These are phyloP conservation scores for Odontocolon sp. DNA, from an alignment of 2,888 invertebrate genomes.

Conservation along the genomic window DNA sequence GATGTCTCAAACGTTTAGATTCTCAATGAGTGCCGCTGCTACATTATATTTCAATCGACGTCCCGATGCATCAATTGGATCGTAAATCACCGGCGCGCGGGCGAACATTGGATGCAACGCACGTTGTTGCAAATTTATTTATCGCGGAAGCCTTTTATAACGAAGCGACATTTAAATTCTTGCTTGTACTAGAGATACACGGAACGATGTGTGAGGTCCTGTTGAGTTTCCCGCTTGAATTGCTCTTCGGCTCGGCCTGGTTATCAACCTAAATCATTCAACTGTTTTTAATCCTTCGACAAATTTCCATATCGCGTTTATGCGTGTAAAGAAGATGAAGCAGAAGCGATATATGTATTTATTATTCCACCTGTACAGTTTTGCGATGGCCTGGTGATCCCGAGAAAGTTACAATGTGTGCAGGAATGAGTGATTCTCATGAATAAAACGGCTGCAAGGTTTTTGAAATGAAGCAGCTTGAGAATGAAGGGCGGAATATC, in stretches of 20 bases:
- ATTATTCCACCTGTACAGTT: not conserved
- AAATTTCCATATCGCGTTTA: slow-evolving; percentile 16
- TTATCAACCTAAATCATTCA: slow-evolving; percentile 32
- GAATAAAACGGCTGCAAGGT: too few species aligned
- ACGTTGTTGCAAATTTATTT: slow-evolving; percentile 43
- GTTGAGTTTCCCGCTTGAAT: slow-evolving; percentile 9
- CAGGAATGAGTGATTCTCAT: too few species aligned
- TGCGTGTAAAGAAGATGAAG: not conserved
- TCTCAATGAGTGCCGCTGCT: slow-evolving; percentile 11
- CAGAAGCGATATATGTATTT: not conserved
- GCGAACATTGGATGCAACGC: slow-evolving; percentile 19
- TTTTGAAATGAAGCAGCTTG: too few species aligned
- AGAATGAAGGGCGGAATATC: too few species aligned
- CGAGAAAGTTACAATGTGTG: not conserved
- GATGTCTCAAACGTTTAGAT: slow-evolving; percentile 38
- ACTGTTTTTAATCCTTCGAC: slow-evolving; percentile 6
- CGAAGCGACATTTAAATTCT: slow-evolving; percentile 39
- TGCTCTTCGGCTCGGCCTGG: not conserved
- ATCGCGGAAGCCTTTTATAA: slow-evolving; percentile 14
- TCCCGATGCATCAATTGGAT: slow-evolving; percentile 40
- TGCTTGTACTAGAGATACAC: slow-evolving; percentile 25
- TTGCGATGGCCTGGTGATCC: too few species aligned
- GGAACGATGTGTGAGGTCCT: slow-evolving; percentile 33
- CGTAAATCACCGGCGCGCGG: slow-evolving; percentile 43
- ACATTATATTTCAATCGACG: slow-evolving; percentile 50